Evolutionary conservation across 2,113 vertebrate genomes (phyloP), one percentile per base, ranked within the genome.

Genomic region (Anhinga anhinga): DNA sequence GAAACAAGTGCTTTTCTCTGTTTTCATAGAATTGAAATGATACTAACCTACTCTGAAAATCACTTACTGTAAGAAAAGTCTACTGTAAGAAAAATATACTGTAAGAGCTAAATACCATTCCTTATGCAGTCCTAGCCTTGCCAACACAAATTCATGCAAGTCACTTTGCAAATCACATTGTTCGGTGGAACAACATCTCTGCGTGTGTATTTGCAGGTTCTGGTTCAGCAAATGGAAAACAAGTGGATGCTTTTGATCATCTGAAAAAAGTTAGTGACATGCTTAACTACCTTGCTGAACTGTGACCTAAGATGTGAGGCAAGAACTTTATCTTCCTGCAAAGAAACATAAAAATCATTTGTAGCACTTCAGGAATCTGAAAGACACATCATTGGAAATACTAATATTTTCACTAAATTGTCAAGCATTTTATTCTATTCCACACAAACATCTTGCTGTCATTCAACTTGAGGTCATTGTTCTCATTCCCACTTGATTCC

Each of bases 151-250:
- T 78, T 90, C 59, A 81, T 59, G 52, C 30, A 87, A 92, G 15
- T 69, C 70, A 30, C 32, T 92, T 95, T 59, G 55, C 61, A 40
- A 40, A 10, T 40, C 38, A 40, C 38, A 40, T 8, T 40, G 6
- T 87, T 95, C 86, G 94, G 34, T 82, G 38, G 52, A 91, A 86
- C 82, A 90, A 38, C 27, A 49, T 81, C 32, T 82, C 62, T 5
- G 7, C 73, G 65, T 84, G 34, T 93, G 36, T 78, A 61, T 92
- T 94, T 91, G 40, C 65, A 92, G 88, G 65, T 63, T 90, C 42
- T 84, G 55, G 56, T 93, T 96, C 88, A 96, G 80, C 74, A 96
- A 95, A 81, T 34, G 32, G 55, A 84, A 96, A 92, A 40, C 36
- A 62, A 94, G 62, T 72, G n/a, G 73, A 66, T 90, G 25, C 12